Evolutionary conservation across 2,797 vertebrate species (phyloP), one percentile per base, ranked within the genome.

Genomic region (Apogon talboti): DNA sequence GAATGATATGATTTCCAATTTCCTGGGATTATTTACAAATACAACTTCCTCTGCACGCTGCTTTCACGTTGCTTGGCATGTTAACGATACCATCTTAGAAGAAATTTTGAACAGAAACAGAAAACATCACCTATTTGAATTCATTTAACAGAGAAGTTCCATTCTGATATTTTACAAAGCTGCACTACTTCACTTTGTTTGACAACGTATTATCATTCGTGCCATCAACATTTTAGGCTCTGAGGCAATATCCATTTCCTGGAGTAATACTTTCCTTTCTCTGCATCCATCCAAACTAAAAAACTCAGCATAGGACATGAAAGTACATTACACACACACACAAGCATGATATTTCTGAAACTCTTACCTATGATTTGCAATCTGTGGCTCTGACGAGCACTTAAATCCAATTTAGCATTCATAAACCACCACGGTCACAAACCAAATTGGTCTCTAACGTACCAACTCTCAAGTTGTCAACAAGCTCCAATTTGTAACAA

Each of bases 1-100:
- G 15, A 78, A 74, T 59, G 57, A 89, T 81, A 80, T 28, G 13
- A 70, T 88, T 89, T 86, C 79, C 82, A 82, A 83, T 88, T 81
- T 91, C 85, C 84, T 87, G 84, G 53, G 61, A 78, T 71, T 82
- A 82, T 82, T 77, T 84, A 67, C 65, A 67, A 75, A 70, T 37
- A 21, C 14, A 33, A 65, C 62, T 76, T 76, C 77, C 76, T 59
- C 52, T 66, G 68, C 7, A 9, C 50, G 51, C 57, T 57, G 33
- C 35, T 7, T 78, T 78, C 61, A 78, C 78, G 63, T 83, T 66
- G 35, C 18, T 43, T 2, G 0, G 38, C 55, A 64, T 0, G 47
- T 60, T 33, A 65, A 44, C 41, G 51, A 63, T 9, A 53, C 7
- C 24, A 13, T 33, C 9, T 13, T 48, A 11, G 4, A 74, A 57